phyloP scores from a whole-genome alignment of 2,888 invertebrate genomes.

The Amitus sp. region DNA sequence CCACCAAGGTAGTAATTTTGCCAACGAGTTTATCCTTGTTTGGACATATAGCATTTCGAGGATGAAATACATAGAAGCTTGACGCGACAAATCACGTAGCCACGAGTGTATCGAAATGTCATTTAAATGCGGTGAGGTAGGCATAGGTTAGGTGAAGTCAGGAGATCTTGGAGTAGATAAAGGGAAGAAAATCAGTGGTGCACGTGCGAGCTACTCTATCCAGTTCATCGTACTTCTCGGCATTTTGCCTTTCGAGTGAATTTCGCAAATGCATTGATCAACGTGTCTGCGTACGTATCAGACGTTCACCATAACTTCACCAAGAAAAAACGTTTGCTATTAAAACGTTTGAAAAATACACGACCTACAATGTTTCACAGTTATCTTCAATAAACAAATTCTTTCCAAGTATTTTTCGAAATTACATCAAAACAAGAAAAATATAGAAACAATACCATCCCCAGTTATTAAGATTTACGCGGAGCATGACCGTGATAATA shows the following conservation, averaged over 20 bases:
- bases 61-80: too few relatives aligned
- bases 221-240: constrained; percentile 49
- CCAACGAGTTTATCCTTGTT: too few relatives aligned
- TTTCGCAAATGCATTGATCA: constrained; percentile 62
- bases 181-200: constrained; percentile 59
- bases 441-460: too few relatives aligned
- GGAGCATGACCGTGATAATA: too few relatives aligned
- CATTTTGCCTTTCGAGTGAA: constrained; percentile 48
- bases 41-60: too few relatives aligned
- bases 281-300: constrained; percentile 37
- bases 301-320: constrained; percentile 27
- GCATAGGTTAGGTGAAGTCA: constrained; percentile 39
- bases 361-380: constrained; percentile 21
- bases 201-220: constrained; percentile 53
- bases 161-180: constrained; percentile 52
- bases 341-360: constrained; percentile 26
- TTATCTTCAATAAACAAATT: too few relatives aligned
- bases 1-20: too few relatives aligned
- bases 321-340: constrained; percentile 28
- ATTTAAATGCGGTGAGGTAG: constrained; percentile 33
- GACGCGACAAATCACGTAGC: constrained; percentile 56
- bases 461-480: too few relatives aligned
- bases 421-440: not conserved
- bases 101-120: constrained; percentile 44
- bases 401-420: not conserved